These are phyloP conservation scores for Scomber scombrus DNA, from an alignment of 2,113 vertebrate genomes.

Conservation along the genomic window DNA sequence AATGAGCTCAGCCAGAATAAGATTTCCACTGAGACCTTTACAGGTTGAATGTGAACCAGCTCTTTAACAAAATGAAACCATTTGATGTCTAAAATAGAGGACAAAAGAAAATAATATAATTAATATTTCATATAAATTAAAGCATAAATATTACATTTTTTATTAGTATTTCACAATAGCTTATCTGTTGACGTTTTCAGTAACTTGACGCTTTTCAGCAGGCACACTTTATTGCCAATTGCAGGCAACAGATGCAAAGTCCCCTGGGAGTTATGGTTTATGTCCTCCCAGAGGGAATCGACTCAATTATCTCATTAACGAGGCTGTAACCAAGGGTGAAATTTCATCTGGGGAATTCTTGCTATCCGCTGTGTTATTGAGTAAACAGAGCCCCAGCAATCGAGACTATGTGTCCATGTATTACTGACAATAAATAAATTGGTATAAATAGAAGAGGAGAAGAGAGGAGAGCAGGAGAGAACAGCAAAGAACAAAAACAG, in stretches of 20 bases:
- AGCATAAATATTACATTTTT: neutral
- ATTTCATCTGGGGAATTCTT: conserved; percentile 24
- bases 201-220: neutral
- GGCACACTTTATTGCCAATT: conserved; percentile 11
- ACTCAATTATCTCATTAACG: conserved; percentile 47
- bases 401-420: neutral
- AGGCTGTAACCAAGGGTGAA: conserved; percentile 38
- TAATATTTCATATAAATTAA: neutral
- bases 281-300: conserved; percentile 27
- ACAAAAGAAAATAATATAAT: neutral
- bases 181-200: conserved; percentile 2
- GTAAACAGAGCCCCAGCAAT: conserved; percentile 8
- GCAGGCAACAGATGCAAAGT: conserved; percentile 43
- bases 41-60: neutral
- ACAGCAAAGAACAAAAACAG: neutral
- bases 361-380: conserved; percentile 10
- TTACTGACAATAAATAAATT: neutral
- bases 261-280: conserved; percentile 41
- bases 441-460: neutral
- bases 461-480: neutral
- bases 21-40: neutral
- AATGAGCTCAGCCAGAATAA: neutral
- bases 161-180: neutral
- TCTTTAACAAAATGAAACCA: neutral
- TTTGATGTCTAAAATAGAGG: neutral